phyloP scores from a whole-genome alignment of 2,888 invertebrate genomes.

The Willowsia nigromaculata region DNA sequence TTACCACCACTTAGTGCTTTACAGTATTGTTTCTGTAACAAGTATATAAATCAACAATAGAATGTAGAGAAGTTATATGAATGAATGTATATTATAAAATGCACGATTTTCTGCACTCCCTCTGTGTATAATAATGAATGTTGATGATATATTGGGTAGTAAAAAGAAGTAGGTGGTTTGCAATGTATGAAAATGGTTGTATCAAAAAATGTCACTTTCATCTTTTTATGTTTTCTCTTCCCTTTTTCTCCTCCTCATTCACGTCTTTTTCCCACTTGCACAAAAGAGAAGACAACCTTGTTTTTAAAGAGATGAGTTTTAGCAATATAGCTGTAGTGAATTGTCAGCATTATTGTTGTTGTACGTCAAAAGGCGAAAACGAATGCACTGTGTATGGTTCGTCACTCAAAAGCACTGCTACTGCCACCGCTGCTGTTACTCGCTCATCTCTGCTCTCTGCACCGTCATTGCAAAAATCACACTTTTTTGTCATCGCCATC shows the following conservation, averaged over 20 bases:
- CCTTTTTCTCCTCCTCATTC: not conserved
- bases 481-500: slow-evolving; percentile 26
- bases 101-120: not conserved
- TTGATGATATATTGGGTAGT: no score
- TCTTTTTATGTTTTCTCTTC: not conserved
- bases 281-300: not conserved
- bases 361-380: slow-evolving; percentile 5
- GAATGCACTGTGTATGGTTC: slow-evolving; percentile 3
- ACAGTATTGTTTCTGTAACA: not conserved
- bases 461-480: slow-evolving; percentile 1
- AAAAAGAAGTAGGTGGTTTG: slow-evolving; percentile 18
- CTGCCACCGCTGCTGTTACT: not conserved
- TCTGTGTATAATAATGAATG: not conserved
- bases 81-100: not conserved
- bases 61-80: not conserved
- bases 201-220: slow-evolving; percentile 45
- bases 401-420: slow-evolving; percentile 4
- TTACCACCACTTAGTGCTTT: slow-evolving; percentile 43
- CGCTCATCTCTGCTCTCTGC: slow-evolving; percentile 15
- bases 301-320: slow-evolving; percentile 11
- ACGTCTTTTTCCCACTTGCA: not conserved
- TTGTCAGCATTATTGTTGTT: not conserved
- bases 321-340: not conserved
- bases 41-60: not conserved
- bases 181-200: slow-evolving; percentile 1